These are phyloP conservation scores for Rhipidura dahli DNA, from an alignment of 2,113 vertebrate species.

Conservation along the genomic window DNA sequence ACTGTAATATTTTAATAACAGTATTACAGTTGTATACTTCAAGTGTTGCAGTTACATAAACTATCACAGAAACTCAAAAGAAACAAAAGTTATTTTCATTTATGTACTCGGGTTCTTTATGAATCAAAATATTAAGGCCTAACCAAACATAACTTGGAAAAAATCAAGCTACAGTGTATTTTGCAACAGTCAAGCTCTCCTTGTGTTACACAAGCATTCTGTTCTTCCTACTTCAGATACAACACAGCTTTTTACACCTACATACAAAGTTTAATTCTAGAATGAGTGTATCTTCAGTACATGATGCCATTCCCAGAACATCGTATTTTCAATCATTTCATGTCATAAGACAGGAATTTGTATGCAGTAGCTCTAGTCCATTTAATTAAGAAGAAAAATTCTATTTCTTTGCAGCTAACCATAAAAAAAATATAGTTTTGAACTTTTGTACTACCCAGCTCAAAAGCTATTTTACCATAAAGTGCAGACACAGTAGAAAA, in stretches of 20 bases:
- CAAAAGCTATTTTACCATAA: neutral
- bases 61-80: neutral
- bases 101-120: neutral
- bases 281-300: neutral
- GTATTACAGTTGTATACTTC: neutral
- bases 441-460: neutral
- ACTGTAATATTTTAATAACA: neutral
- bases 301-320: neutral
- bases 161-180: neutral
- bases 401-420: neutral
- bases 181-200: neutral
- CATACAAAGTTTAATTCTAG: neutral
- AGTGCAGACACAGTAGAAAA: neutral
- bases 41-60: neutral
- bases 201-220: neutral
- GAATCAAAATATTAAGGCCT: neutral
- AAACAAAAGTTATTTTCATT: neutral
- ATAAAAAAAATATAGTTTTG: neutral
- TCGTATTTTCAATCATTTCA: neutral
- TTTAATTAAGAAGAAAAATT: neutral
- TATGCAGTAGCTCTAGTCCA: neutral
- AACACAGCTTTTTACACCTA: conserved; percentile 14
- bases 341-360: neutral
- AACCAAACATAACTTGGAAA: neutral
- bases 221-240: neutral